Evolutionary conservation across 2,797 vertebrate genomes (phyloP).

Genomic region (Ibycter americanus): DNA sequence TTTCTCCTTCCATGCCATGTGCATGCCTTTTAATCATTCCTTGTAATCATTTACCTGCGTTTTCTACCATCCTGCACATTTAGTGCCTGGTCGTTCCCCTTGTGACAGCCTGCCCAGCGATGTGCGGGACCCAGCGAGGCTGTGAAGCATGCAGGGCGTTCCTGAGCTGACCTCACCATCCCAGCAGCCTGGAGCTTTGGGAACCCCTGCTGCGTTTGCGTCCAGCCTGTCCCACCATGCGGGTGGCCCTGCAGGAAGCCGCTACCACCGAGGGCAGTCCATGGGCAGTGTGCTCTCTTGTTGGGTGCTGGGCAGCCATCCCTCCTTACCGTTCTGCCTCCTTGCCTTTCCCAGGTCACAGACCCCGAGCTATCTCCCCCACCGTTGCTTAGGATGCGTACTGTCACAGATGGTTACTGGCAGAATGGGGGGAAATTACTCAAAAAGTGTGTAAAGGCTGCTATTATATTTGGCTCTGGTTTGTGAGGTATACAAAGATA

Average conservation of each 20-base stretch:
- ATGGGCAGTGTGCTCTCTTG: fast-evolving
- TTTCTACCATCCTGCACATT: neutral
- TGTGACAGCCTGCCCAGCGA: fast-evolving
- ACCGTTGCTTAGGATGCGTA: neutral
- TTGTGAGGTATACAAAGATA: neutral
- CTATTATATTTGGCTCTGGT: neutral
- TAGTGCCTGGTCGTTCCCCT: neutral
- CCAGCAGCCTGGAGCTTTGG: neutral
- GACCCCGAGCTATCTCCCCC: neutral
- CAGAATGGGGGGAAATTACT: neutral
- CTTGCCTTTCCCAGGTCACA: neutral
- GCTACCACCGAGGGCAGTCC: fast-evolving
- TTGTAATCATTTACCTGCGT: neutral
- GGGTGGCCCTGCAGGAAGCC: neutral
- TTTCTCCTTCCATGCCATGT: neutral
- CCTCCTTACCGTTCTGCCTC: neutral
- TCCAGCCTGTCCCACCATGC: fast-evolving
- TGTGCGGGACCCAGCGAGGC: fast-evolving
- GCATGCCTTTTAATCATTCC: neutral
- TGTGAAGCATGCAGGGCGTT: neutral
- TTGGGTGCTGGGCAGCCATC: neutral
- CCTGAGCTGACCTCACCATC: neutral
- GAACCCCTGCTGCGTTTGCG: neutral
- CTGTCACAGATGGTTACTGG: neutral
- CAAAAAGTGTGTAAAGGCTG: neutral